Percentiles rank a stretch among this genome's conserved stretches.
Evolutionary conservation across 2,113 vertebrate genomes (phyloP).

Genomic region (Acrocephalus kingi): DNA sequence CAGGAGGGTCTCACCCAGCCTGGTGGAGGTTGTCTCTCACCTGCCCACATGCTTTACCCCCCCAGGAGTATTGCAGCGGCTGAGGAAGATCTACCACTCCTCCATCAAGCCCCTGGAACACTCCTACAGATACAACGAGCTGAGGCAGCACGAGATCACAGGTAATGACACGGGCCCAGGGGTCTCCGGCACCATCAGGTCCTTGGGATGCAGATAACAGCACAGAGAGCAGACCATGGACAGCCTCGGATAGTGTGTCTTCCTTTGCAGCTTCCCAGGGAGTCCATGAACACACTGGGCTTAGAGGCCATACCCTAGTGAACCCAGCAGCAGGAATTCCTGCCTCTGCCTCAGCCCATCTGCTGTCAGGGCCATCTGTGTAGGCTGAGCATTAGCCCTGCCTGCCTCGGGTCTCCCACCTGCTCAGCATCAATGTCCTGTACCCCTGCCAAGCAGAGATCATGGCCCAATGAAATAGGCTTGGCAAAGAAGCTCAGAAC

Average conservation of each 20-base stretch:
- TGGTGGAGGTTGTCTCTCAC: neutral
- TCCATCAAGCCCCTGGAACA: slow-evolving; percentile 97
- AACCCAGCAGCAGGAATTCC: slow-evolving; percentile 34
- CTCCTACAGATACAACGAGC: slow-evolving; percentile 96
- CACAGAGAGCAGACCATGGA: neutral
- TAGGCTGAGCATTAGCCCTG: neutral
- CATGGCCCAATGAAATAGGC: neutral
- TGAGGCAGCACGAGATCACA: slow-evolving; percentile 97
- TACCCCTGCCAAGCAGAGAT: slow-evolving; percentile 23
- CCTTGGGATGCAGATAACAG: neutral
- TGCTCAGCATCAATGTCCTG: slow-evolving; percentile 35
- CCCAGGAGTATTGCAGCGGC: slow-evolving; percentile 82
- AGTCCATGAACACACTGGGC: neutral
- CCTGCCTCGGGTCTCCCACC: slow-evolving; percentile 23
- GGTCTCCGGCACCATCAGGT: neutral
- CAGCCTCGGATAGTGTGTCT: neutral
- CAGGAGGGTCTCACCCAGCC: neutral
- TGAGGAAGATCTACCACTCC: slow-evolving; percentile 93
- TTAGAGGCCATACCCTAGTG: neutral
- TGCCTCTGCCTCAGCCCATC: slow-evolving; percentile 6
- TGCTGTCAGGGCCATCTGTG: slow-evolving; percentile 52
- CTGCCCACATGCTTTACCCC: neutral
- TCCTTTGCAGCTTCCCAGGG: neutral
- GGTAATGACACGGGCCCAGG: slow-evolving; percentile 67
- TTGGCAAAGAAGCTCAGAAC: slow-evolving; percentile 43